Base-by-base conservation (phyloP, 2,113 vertebrate species). In the Cheilinus undulatus region DNA sequence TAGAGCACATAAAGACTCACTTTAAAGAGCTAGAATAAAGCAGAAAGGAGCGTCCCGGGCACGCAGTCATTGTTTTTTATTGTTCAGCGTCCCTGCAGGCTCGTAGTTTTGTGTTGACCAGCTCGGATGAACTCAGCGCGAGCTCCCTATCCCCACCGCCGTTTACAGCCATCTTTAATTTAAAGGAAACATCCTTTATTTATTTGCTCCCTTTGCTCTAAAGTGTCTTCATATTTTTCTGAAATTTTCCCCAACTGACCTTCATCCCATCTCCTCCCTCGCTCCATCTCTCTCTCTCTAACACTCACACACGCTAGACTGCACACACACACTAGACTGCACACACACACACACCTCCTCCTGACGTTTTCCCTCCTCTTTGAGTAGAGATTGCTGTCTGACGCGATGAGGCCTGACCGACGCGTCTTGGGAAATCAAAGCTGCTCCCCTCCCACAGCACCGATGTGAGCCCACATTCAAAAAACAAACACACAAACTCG, bases 151-250 rank as follows among this genome's bases (percentile, higher is more conserved):
- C 67, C 70, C 74, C 65, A 17, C 62, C 24, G 75, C 77, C 48
- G 73, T 92, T 94, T 93, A 90, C 56, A 72, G 58, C 78, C 73
- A 92, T 93, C 74, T 91, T 93, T 92, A 90, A 93, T 93, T 93
- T 88, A 94, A 70, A 57, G 48, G 69, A 74, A 87, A 88, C 90
- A 90, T 92, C 42, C 61, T 87, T 92, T 89, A 91, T 92, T 93
- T 86, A 92, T 92, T 80, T 73, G 49, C 80, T 75, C 46, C 56
- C 69, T 83, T 43, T 69, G 62, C 66, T 63, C 69, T 68, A n/a
- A 87, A 82, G 80, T 64, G 66, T 84, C 60, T 30, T 77, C 65
- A 81, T 81, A 76, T 84, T 83, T 86, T 61, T 40, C 58, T 38
- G 52, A 24, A 82, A 76, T 78, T 26, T 84, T 65, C 48, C 83